Evolutionary conservation across 35 echinoderm and acorn worm species (phyloP), one percentile per base, ranked within the genome.

Genomic region (Nesometra sesokonis): DNA sequence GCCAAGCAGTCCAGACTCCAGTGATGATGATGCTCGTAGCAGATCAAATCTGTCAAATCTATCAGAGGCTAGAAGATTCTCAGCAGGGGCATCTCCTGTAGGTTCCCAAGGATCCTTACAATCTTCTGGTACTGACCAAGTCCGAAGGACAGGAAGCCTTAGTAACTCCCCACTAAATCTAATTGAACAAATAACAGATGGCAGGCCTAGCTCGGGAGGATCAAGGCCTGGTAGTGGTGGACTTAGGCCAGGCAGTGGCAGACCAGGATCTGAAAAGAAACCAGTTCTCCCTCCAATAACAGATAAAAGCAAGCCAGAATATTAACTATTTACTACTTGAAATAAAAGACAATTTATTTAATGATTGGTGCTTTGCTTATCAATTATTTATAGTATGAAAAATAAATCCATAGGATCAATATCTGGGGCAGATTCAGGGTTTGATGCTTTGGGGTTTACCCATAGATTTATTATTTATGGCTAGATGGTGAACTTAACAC

Each of bases 1-100:
- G 32, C 80, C 91, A 0, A 67, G 83, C 35, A 94, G 92, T 36
- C 96, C 96, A 43, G 96, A 99, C 52, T 99, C 96, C 33, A 99
- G 96, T 82, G 88, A 87, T 23, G 92, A 90, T 2, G 87, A 85
- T 17, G 32, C 88, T 15, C 31, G 79, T 23, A 94, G 89, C 32
- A 90, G 85, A 29, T 99, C 96, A 23, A 85, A 89, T 36, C 89
- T 99, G 11, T 90, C 92, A 0, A 92, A 89, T 77, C 81, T 99
- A 0, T 99, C 96, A n/a, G 96, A 99, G 84, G 93, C 96, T 32
- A 77, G 94, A 35, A 91, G 94, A 0, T 84, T 89, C 29, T 93
- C 92, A 0, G 88, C 90, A 0, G 93, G 86, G 17, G 88, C 91
- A 34, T 85, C 88, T 32, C 39, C 38, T 32, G 32, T 84, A 47